Conservation (phyloP, 2,113 vertebrate species). For the Madoqua kirkii region DNA sequence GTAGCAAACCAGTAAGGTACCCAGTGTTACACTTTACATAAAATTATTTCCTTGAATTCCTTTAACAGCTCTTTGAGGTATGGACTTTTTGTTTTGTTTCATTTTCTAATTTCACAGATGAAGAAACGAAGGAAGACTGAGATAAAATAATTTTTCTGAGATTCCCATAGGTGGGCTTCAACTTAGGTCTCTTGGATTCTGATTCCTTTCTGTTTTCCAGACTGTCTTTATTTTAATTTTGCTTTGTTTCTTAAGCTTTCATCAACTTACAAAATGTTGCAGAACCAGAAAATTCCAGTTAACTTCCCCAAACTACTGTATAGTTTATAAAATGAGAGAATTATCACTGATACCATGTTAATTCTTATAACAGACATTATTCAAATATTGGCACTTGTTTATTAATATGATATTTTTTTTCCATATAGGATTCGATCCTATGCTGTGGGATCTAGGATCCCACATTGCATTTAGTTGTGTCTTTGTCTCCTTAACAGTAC, state of each 20-base stretch:
- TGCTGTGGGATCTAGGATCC: background rate
- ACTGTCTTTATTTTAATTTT: background rate
- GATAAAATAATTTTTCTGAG: background rate
- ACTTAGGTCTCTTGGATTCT: background rate
- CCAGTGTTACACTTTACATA: background rate
- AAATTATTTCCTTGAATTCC: background rate
- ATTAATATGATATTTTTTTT: background rate
- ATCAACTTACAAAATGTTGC: background rate
- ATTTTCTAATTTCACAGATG: background rate
- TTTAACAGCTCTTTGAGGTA: background rate
- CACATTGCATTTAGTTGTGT: background rate
- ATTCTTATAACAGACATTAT: background rate
- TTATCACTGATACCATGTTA: background rate
- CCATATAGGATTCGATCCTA: background rate
- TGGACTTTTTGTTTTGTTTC: background rate
- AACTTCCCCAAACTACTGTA: background rate
- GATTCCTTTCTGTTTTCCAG: background rate
- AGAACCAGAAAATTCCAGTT: conserved; percentile 17
- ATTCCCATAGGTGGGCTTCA: background rate
- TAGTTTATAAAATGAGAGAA: background rate
- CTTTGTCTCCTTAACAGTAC: background rate
- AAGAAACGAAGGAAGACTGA: background rate
- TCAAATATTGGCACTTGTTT: background rate
- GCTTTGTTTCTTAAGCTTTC: background rate
- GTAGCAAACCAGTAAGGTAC: background rate